Evolutionary conservation across 2,888 invertebrate genomes (phyloP), one percentile per base, ranked within the genome.

Genomic region (Ormyrus thymus): DNA sequence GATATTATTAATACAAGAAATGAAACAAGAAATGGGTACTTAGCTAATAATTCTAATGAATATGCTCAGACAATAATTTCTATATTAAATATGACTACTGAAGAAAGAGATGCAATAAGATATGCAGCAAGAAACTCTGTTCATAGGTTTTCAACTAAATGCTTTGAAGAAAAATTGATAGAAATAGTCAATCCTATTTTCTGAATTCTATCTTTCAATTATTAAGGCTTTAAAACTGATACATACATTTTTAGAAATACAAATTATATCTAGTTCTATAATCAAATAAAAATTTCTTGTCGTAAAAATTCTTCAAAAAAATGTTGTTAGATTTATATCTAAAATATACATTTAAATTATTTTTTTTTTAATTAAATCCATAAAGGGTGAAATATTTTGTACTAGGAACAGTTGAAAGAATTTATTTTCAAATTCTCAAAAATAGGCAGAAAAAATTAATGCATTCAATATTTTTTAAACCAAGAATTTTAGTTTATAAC

Each of bases 71-170:
- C 94, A 43, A 92, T 97, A 50, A 92, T 94, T 15, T 92, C 93
- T 85, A 94, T 95, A 80, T 91, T 97, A 77, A 92, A 93, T 6
- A 92, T 95, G 87, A 88, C 92, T 9, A 89, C 91, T 8, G 92
- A 93, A 2, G 92, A 94, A 78, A 92, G 93, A 84, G 89, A 91
- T 68, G 89, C 89, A n/a, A 94, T 97, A 72, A 90, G 94, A 73
- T 92, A 93, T 72, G 94, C 95, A 71, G 98, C 97, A 0, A 93
- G 95, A 85, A 94, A 96, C 7, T 97, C 97, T 0, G 97, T 97
- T 5, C 94, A 95, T 83, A 92, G 97, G 81, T 98, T 98, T 91
- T 97, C 97, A 0, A 94, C 94, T 68, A 92, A 93, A 84, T 95
- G 96, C 87, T 98, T 98, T 88, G 94, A 96, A 87, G 93, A 93